Evolutionary conservation across 2,113 vertebrate species (phyloP).

Genomic region (Archocentrus centrarchus): DNA sequence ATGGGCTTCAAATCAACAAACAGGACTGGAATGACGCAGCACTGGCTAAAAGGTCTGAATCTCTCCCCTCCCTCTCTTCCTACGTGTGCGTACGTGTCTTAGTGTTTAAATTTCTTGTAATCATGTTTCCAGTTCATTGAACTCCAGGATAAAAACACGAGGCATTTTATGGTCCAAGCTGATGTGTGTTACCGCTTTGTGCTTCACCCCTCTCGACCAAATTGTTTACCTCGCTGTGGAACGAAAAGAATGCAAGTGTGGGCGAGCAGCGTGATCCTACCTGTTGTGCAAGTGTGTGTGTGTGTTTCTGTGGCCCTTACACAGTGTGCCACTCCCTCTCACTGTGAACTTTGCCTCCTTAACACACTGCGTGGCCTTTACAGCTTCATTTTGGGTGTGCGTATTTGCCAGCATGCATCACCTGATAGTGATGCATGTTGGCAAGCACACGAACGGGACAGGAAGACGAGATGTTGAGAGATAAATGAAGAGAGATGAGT

Average conservation of each 20-base stretch:
- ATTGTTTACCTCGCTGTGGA: conserved; percentile 51
- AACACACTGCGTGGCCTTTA: neutral
- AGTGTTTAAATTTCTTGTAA: neutral
- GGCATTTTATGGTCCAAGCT: neutral
- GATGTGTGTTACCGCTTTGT: neutral
- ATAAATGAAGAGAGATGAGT: conserved; percentile 7
- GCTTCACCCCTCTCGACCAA: neutral
- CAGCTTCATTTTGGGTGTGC: conserved; percentile 10
- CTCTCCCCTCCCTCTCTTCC: neutral
- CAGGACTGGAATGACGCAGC: neutral
- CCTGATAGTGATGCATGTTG: conserved; percentile 3
- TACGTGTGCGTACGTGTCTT: neutral
- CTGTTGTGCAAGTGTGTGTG: conserved; percentile 43
- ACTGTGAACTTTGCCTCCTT: conserved; percentile 56
- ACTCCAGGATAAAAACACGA: neutral
- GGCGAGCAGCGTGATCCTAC: conserved; percentile 62
- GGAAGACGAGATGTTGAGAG: neutral
- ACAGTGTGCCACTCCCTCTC: conserved; percentile 39
- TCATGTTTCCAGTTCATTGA: neutral
- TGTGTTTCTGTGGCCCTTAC: neutral
- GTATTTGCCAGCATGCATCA: neutral
- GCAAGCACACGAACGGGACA: neutral
- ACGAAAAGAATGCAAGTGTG: conserved; percentile 63
- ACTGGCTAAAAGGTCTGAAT: conserved; percentile 27
- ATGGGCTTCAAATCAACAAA: conserved; percentile 9